Conservation (phyloP, 2,888 invertebrate genomes). For the Drosophila histrio region DNA sequence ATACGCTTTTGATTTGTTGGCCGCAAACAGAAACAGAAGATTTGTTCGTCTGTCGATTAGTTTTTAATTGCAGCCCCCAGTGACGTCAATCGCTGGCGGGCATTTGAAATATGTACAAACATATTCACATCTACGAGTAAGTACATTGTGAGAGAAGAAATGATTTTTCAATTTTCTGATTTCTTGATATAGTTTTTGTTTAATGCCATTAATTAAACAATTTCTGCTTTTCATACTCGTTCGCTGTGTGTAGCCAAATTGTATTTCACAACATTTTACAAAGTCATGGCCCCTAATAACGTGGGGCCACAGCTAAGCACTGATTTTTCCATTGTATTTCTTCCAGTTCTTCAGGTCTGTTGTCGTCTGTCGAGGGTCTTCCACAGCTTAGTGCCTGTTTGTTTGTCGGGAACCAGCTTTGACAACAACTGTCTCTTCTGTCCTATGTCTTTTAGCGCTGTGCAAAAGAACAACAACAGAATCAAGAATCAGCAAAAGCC, state of each 20-base stretch:
- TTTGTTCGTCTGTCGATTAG: slow-evolving; percentile 60
- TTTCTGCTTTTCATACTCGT: slow-evolving; percentile 17
- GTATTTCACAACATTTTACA: slow-evolving; percentile 14
- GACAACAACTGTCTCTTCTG: slow-evolving; percentile 11
- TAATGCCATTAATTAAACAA: slow-evolving; percentile 67
- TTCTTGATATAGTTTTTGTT: slow-evolving; percentile 73
- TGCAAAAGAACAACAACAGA: slow-evolving; percentile 31
- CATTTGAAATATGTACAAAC: slow-evolving; percentile 45
- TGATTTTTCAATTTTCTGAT: slow-evolving; percentile 56
- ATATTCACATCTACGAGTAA: slow-evolving; percentile 9
- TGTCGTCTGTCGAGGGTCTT: slow-evolving; percentile 21
- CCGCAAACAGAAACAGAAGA: slow-evolving; percentile 21
- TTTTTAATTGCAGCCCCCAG: slow-evolving; percentile 66
- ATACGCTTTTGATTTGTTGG: slow-evolving; percentile 68
- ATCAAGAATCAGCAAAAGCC: slow-evolving; percentile 33
- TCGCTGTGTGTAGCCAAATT: not conserved
- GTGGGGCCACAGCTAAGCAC: not conserved
- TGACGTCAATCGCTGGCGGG: slow-evolving; percentile 63
- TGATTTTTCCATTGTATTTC: slow-evolving; percentile 23
- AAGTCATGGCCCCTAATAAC: slow-evolving; percentile 69
- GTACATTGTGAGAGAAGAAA: slow-evolving; percentile 56
- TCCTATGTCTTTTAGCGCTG: slow-evolving; percentile 13
- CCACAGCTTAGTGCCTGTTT: slow-evolving; percentile 33
- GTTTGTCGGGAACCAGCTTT: slow-evolving; percentile 5
- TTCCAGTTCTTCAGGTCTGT: slow-evolving; percentile 25